phyloP scores from a whole-genome alignment of 2,113 vertebrate species.

The Melanotaenia duboulayi region DNA sequence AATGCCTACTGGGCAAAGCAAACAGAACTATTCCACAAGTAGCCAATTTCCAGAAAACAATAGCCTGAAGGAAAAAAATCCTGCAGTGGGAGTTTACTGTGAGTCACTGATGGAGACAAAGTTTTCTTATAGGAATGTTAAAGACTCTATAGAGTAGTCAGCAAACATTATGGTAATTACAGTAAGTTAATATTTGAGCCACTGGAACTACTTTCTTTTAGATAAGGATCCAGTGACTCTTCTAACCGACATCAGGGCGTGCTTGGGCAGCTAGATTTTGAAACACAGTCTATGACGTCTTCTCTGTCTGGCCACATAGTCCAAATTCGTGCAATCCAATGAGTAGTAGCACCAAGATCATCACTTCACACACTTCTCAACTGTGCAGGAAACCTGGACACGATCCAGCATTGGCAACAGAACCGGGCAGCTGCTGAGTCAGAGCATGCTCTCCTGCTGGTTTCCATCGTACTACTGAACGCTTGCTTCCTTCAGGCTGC shows the following conservation, averaged over 20 bases:
- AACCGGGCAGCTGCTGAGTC: conserved; percentile 67
- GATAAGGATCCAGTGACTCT: too few relatives aligned
- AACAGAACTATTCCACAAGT: too few relatives aligned
- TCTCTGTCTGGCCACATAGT: conserved; percentile 32
- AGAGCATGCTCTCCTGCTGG: conserved; percentile 30
- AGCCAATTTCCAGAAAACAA: too few relatives aligned
- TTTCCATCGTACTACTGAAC: conserved; percentile 14
- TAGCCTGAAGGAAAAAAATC: too few relatives aligned
- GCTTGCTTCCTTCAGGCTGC: conserved; percentile 26
- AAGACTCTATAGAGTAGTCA: too few relatives aligned
- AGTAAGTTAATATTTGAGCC: too few relatives aligned
- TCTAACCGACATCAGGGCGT: neutral
- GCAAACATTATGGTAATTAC: too few relatives aligned
- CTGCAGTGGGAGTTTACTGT: too few relatives aligned
- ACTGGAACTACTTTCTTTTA: too few relatives aligned
- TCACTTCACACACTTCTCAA: conserved; percentile 44
- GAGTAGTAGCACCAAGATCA: conserved; percentile 44
- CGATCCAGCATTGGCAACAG: conserved; percentile 47
- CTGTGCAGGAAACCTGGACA: conserved; percentile 28
- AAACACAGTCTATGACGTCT: neutral
- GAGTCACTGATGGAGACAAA: too few relatives aligned
- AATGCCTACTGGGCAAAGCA: neutral
- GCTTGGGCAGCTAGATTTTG: neutral
- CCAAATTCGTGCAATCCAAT: conserved; percentile 17
- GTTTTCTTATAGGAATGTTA: too few relatives aligned